These are phyloP conservation scores for Crotalus viridis DNA, from an alignment of 2,113 vertebrate genomes.

Conservation along the genomic window DNA sequence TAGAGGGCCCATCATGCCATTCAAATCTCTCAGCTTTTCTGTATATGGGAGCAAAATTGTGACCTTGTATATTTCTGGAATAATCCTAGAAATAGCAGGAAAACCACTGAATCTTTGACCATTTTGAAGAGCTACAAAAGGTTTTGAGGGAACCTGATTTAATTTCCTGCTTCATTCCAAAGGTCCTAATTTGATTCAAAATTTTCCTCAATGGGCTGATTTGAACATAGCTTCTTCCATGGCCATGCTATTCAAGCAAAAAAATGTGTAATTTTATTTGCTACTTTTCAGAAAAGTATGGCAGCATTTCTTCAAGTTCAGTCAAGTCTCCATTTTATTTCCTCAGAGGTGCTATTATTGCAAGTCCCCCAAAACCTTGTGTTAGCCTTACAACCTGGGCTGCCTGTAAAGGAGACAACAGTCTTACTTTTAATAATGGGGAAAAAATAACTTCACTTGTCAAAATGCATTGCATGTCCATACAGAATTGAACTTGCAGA, in stretches of 20 bases:
- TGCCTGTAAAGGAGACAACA: neutral
- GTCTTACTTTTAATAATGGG: neutral
- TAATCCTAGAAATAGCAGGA: neutral
- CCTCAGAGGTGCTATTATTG: neutral
- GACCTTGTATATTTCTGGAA: neutral
- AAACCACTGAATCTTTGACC: neutral
- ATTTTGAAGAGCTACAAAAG: neutral
- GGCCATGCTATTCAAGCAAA: neutral
- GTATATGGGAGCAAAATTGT: neutral
- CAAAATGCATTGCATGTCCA: constrained; percentile 1
- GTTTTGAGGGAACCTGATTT: neutral
- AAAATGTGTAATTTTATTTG: neutral
- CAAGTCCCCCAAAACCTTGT: neutral
- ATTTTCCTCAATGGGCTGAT: neutral
- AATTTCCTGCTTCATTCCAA: neutral
- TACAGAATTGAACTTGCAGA: neutral
- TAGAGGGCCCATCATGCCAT: neutral
- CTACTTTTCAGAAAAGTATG: neutral
- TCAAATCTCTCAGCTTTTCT: neutral
- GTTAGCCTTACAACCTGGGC: neutral
- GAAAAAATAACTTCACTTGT: constrained; percentile 4
- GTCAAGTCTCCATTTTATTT: neutral
- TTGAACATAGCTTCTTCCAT: neutral
- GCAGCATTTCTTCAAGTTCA: neutral
- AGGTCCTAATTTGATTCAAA: neutral